These are phyloP conservation scores for Poeciliopsis infans DNA, from an alignment of 2,797 vertebrate genomes.

Conservation along the genomic window DNA sequence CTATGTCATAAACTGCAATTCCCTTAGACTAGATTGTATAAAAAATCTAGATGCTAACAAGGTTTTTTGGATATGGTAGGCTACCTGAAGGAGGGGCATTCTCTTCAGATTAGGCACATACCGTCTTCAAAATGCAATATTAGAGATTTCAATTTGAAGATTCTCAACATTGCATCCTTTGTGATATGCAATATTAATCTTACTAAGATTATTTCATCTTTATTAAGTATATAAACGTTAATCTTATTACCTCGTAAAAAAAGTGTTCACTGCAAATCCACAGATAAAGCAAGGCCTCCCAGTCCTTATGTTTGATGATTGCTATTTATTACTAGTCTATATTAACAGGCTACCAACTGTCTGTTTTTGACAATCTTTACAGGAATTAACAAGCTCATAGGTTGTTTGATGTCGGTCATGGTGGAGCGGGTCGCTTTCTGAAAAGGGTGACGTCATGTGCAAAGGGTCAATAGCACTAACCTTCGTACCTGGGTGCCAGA, in stretches of 20 bases:
- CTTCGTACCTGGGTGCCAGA: not conserved
- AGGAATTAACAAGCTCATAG: not conserved
- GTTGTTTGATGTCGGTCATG: not conserved
- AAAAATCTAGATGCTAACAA: not conserved
- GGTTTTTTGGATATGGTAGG: not conserved
- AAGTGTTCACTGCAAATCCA: not conserved
- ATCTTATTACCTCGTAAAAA: not conserved
- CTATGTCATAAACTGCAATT: not conserved
- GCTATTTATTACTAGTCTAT: not conserved
- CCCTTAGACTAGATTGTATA: not conserved
- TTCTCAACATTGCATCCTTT: too few species aligned
- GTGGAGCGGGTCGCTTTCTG: not conserved
- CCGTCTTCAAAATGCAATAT: not conserved
- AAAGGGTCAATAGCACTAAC: not conserved
- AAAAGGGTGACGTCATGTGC: not conserved
- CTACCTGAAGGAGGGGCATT: not conserved
- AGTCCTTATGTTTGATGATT: not conserved
- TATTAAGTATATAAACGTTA: not conserved
- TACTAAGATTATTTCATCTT: not conserved
- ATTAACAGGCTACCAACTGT: not conserved
- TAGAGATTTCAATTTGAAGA: not conserved
- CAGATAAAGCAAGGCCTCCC: not conserved
- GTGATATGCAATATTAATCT: not conserved
- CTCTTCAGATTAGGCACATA: not conserved
- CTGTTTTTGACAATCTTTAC: not conserved